Evolutionary conservation across 2,797 vertebrate genomes (phyloP).

Genomic region (Sebastiscus albofasciatus): DNA sequence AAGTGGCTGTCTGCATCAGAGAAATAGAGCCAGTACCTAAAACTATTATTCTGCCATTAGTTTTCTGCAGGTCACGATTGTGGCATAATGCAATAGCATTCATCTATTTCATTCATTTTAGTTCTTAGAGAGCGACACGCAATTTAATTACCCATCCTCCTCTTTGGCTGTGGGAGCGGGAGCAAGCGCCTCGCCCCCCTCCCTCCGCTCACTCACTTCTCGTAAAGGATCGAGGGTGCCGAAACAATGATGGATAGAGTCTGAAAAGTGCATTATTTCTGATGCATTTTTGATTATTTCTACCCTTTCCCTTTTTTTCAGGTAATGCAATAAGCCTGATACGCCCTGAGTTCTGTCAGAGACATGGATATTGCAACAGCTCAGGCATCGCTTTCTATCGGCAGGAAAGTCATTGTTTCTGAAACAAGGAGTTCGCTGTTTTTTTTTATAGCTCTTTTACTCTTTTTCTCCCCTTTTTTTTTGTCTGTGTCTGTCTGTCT

Average conservation of each 20-base stretch:
- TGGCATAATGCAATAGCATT: constrained; percentile 83
- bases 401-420: constrained; percentile 75
- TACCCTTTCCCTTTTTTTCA: constrained; percentile 78
- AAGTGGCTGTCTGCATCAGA: constrained; percentile 76
- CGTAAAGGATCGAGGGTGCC: constrained; percentile 83
- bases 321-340: constrained; percentile 84
- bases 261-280: constrained; percentile 88
- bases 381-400: constrained; percentile 68
- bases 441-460: constrained; percentile 66
- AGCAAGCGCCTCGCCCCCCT: constrained; percentile 67
- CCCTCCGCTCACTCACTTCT: constrained; percentile 76
- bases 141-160: constrained; percentile 84
- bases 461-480: constrained; percentile 60
- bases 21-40: constrained; percentile 77
- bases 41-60: constrained; percentile 84
- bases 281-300: constrained; percentile 87
- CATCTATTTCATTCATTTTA: constrained; percentile 84
- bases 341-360: constrained; percentile 81
- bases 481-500: constrained; percentile 86
- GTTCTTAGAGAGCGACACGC: constrained; percentile 82
- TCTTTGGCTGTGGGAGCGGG: constrained; percentile 78
- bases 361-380: constrained; percentile 81
- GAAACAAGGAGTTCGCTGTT: constrained; percentile 70
- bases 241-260: constrained; percentile 89
- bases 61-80: constrained; percentile 82